phyloP scores from a whole-genome alignment of 2,888 invertebrate species.

The Hirtodrosophila trivittata region DNA sequence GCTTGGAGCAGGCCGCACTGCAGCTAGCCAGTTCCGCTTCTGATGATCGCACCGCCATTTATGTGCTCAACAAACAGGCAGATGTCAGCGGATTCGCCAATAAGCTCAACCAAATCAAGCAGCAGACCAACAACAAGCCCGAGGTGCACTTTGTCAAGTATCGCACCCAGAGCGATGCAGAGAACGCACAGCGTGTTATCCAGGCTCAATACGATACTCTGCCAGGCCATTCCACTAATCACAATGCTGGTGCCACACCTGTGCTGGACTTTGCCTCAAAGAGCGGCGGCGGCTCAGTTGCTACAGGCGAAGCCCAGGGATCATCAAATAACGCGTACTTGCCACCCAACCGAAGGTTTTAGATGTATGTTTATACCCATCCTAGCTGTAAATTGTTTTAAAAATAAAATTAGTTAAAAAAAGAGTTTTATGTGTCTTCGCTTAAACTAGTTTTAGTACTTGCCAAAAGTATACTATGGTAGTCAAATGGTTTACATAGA shows the following conservation, averaged over 20 bases:
- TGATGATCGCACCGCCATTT: constrained; percentile 80
- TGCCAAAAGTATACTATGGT: constrained; percentile 35
- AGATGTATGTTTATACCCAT: constrained; percentile 21
- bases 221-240: constrained; percentile 68
- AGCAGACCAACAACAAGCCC: constrained; percentile 66
- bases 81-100: constrained; percentile 73
- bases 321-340: constrained; percentile 65
- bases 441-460: not conserved
- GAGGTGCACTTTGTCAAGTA: constrained; percentile 82
- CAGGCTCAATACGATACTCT: constrained; percentile 79
- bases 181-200: constrained; percentile 79
- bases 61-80: constrained; percentile 80
- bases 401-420: constrained; percentile 34
- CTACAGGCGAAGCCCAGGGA: constrained; percentile 28
- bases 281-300: constrained; percentile 20
- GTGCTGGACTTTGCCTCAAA: constrained; percentile 76
- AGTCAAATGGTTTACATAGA: not conserved
- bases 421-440: not conserved
- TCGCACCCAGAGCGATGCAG: constrained; percentile 80
- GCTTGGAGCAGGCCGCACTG: constrained; percentile 76
- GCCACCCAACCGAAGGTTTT: constrained; percentile 72
- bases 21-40: constrained; percentile 73
- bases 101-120: constrained; percentile 67
- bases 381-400: constrained; percentile 29
- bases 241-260: constrained; percentile 69